Conservation (phyloP, 2,888 invertebrate species). For the Diploptera punctata region DNA sequence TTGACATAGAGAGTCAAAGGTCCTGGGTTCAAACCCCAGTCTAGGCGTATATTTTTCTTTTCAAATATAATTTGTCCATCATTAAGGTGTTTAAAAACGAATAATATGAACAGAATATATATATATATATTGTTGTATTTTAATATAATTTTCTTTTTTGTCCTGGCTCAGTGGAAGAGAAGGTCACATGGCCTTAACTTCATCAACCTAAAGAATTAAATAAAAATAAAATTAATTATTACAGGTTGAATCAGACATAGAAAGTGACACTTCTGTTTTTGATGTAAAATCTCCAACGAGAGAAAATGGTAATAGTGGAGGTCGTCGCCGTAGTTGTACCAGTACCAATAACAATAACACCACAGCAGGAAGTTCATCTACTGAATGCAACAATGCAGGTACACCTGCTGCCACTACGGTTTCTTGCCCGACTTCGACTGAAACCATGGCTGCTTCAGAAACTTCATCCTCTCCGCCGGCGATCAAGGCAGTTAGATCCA, state of each 20-base stretch:
- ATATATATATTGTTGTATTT: no score
- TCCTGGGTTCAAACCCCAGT: no score
- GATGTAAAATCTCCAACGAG: conserved; percentile 62
- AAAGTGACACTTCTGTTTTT: conserved; percentile 66
- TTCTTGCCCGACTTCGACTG: conserved; percentile 40
- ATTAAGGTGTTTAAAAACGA: no score
- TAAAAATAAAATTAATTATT: no score
- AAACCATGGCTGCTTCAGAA: conserved; percentile 21
- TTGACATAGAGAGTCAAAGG: no score
- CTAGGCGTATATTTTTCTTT: no score
- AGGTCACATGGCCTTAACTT: no score
- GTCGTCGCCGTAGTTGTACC: conserved; percentile 56
- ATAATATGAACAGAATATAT: no score
- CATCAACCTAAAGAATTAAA: no score
- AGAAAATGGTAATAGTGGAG: conserved; percentile 50
- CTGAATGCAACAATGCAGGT: conserved; percentile 14
- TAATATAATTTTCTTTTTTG: no score
- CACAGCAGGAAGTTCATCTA: conserved; percentile 7
- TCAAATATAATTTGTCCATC: no score
- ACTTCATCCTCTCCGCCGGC: conserved; percentile 14
- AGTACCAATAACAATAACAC: conserved; percentile 60
- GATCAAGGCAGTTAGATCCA: conserved; percentile 38
- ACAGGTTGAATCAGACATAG: conserved; percentile 67
- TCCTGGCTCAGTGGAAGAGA: no score
- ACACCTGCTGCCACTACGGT: conserved; percentile 32